Conservation (phyloP, 1,140 invertebrate species). For the Globodera ellingtonae region DNA sequence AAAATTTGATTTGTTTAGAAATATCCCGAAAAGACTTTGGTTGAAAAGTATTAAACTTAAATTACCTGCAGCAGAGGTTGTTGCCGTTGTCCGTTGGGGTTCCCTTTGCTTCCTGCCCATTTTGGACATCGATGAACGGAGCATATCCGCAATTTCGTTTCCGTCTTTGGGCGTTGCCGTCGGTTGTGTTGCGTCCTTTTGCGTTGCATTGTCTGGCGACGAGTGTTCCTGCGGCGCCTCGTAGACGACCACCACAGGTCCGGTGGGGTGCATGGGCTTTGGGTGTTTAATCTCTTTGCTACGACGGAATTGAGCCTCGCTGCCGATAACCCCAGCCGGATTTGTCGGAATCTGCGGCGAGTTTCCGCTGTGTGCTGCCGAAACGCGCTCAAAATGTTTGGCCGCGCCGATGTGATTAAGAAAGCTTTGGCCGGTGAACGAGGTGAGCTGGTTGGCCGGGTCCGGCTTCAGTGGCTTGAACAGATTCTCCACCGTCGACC, state of each 20-base stretch:
- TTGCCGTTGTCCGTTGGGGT: background rate
- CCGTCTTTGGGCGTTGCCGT: slow-evolving; percentile 9
- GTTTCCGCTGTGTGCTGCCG: background rate
- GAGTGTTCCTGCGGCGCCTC: slow-evolving; percentile 32
- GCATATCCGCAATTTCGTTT: slow-evolving; percentile 29
- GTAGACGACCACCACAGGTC: slow-evolving; percentile 33
- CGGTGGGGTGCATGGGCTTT: slow-evolving; percentile 38
- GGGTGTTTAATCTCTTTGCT: slow-evolving; percentile 51
- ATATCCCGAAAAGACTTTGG: background rate
- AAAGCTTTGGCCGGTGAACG: slow-evolving; percentile 40
- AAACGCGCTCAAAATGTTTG: background rate
- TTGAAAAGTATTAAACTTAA: background rate
- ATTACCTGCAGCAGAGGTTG: background rate
- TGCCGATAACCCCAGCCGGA: slow-evolving; percentile 40
- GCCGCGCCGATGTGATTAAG: slow-evolving; percentile 28
- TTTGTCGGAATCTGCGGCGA: slow-evolving; percentile 15
- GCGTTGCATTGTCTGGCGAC: slow-evolving; percentile 8
- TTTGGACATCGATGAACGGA: slow-evolving; percentile 22
- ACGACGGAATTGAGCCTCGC: slow-evolving; percentile 32
- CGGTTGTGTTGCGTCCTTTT: slow-evolving; percentile 11
- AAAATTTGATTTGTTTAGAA: background rate
- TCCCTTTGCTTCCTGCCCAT: slow-evolving; percentile 5
- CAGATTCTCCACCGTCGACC: slow-evolving; percentile 28
- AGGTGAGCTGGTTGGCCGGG: slow-evolving; percentile 23
- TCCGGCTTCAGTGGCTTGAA: slow-evolving; percentile 42